These are phyloP conservation scores for Furcifer pardalis DNA, from an alignment of 2,797 vertebrate genomes.

Conservation along the genomic window DNA sequence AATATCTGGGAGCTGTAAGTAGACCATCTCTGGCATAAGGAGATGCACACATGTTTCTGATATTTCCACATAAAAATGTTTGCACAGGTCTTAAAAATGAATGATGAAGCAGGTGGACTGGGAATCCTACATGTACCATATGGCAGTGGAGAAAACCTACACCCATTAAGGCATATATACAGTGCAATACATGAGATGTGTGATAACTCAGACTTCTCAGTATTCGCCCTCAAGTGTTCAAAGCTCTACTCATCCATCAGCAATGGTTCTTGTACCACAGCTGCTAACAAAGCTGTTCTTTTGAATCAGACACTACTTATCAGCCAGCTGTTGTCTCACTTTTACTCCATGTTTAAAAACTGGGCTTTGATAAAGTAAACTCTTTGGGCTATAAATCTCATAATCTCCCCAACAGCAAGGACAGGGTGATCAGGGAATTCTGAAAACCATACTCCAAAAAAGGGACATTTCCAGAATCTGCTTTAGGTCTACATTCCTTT, in stretches of 20 bases:
- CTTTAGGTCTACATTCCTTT: neutral
- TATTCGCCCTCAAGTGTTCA: neutral
- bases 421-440: no score
- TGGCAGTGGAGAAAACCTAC: neutral
- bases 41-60: no score
- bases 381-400: no score
- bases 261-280: neutral
- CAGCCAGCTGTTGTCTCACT: neutral
- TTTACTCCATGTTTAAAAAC: neutral
- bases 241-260: neutral
- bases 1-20: no score
- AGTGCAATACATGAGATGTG: neutral
- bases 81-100: no score
- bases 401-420: no score
- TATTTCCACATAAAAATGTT: no score
- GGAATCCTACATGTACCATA: neutral
- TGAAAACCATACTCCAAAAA: no score
- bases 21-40: no score
- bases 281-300: neutral
- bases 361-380: no score
- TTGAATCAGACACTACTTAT: neutral
- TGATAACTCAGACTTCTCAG: neutral
- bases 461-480: neutral
- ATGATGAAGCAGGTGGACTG: no score
- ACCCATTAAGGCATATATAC: neutral